phyloP scores from a whole-genome alignment of 2,113 vertebrate genomes.

The Apodemus speciosus region DNA sequence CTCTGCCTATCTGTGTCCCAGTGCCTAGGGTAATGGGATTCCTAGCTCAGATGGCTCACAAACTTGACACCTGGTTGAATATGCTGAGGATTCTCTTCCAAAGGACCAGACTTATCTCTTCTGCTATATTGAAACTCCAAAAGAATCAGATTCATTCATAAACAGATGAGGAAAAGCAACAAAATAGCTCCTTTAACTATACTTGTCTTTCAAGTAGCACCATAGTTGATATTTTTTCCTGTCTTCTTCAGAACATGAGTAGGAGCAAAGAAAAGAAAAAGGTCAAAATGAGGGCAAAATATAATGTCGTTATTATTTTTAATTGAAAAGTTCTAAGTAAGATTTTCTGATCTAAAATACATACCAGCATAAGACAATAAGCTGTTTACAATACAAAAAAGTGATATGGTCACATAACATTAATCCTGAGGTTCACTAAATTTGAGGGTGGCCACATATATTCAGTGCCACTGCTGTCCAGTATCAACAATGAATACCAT shows the following conservation, averaged over 20 bases:
- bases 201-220: not conserved
- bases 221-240: not conserved
- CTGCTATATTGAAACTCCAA: not conserved
- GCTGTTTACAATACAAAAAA: no score
- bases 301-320: not conserved
- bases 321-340: conserved; percentile 1
- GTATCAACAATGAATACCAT: not conserved
- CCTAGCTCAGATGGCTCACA: not conserved
- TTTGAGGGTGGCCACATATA: not conserved
- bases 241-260: not conserved
- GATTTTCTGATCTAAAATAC: not conserved
- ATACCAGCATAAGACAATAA: not conserved
- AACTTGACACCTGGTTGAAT: not conserved
- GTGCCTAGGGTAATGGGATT: not conserved
- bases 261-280: not conserved
- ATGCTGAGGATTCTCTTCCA: not conserved
- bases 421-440: not conserved
- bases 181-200: not conserved
- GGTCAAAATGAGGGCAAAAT: not conserved
- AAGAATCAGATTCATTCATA: not conserved
- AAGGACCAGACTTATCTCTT: not conserved
- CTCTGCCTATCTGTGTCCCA: not conserved
- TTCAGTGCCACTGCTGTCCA: not conserved
- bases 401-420: not conserved
- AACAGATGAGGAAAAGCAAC: not conserved